Conservation (phyloP, 2,113 vertebrate genomes). For the Raja brachyura region DNA sequence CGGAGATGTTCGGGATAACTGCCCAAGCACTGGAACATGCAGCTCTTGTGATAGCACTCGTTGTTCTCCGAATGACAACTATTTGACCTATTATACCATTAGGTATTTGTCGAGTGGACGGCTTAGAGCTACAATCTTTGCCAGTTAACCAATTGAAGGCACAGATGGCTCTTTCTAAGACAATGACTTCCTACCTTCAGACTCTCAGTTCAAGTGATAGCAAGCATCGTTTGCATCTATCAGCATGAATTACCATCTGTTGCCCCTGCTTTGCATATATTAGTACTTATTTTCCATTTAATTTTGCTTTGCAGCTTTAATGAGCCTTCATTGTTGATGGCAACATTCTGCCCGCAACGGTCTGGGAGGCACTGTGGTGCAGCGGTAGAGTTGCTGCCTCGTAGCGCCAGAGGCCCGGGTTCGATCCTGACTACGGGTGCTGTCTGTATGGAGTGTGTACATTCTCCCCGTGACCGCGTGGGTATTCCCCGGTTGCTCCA, state of each 20-base stretch:
- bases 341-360: background rate
- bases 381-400: too few species aligned
- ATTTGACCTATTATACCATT: background rate
- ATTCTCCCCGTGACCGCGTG: too few species aligned
- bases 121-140: background rate
- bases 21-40: background rate
- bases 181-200: background rate
- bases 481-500: too few species aligned
- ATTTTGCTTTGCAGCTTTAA: background rate
- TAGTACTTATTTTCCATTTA: background rate
- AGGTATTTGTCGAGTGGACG: too few species aligned
- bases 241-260: constrained; percentile 1
- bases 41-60: background rate
- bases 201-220: background rate
- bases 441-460: too few species aligned
- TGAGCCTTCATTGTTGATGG: background rate
- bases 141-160: background rate
- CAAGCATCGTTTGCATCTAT: background rate
- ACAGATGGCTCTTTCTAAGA: background rate
- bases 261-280: background rate
- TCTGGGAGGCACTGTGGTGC: too few species aligned
- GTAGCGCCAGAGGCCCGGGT: too few species aligned
- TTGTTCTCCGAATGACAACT: background rate
- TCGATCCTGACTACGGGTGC: too few species aligned
- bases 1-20: too few species aligned